Evolutionary conservation across 2,797 vertebrate species (phyloP).

Genomic region (Tangara arthus): DNA sequence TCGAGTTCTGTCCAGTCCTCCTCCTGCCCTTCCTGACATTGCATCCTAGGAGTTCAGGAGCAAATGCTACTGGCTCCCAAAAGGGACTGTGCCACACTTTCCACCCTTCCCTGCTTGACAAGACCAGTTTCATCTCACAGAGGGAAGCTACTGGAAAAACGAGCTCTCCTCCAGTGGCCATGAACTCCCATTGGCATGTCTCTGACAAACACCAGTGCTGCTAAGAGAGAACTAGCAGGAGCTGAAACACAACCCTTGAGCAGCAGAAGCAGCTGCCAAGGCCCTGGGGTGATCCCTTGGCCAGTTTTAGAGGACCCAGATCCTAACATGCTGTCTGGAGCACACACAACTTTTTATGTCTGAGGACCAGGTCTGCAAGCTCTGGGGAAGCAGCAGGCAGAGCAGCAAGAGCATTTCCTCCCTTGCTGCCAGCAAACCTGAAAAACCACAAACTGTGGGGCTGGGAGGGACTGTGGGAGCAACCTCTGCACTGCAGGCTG

Average conservation of each 20-base stretch:
- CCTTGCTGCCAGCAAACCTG: neutral
- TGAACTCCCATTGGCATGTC: neutral
- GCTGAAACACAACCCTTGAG: fast-evolving
- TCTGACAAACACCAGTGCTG: neutral
- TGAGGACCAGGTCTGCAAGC: conserved; percentile 1
- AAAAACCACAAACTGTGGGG: neutral
- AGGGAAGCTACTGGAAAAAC: neutral
- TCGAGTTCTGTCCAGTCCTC: neutral
- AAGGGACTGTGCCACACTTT: neutral
- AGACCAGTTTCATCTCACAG: neutral
- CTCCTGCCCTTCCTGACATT: neutral
- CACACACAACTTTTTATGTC: neutral
- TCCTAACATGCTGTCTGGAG: fast-evolving
- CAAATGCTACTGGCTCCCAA: neutral
- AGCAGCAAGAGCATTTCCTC: conserved; percentile 27
- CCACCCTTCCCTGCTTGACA: neutral
- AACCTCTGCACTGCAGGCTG: neutral
- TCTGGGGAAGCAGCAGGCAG: neutral
- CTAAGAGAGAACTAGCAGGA: neutral
- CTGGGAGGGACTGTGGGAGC: neutral
- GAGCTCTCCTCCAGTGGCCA: neutral
- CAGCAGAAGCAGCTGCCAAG: neutral
- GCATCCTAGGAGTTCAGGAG: neutral
- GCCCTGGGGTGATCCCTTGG: neutral
- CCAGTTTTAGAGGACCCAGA: neutral